These are phyloP conservation scores for Drepanosiphum platanoidis DNA, from an alignment of 2,888 invertebrate species.

Conservation along the genomic window DNA sequence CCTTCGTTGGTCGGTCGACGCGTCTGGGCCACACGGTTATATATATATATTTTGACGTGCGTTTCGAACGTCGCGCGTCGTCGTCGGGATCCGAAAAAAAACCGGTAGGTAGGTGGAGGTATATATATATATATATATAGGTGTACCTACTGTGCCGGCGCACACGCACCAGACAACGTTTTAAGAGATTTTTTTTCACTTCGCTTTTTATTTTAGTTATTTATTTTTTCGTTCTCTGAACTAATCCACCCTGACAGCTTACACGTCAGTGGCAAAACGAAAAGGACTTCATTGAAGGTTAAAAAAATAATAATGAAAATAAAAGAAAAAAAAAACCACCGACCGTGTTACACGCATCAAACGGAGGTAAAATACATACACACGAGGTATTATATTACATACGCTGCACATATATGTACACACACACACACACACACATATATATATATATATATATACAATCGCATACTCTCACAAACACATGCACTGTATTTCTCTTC, in stretches of 20 bases:
- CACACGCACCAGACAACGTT: neutral
- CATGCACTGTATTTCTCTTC: neutral
- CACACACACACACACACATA: neutral
- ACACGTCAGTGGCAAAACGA: conserved; percentile 50
- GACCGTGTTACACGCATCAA: conserved; percentile 37
- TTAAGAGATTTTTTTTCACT: neutral
- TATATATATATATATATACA: neutral
- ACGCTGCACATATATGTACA: neutral
- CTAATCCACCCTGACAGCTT: conserved; percentile 58
- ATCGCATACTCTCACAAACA: neutral
- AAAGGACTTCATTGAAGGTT: conserved; percentile 29
- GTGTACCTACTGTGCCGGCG: neutral
- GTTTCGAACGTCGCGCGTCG: neutral
- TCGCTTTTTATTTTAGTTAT: neutral
- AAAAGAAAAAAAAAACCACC: conserved; percentile 1
- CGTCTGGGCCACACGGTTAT: too few relatives aligned
- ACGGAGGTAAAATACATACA: conserved; percentile 28
- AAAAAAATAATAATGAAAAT: neutral
- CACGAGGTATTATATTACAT: conserved; percentile 45
- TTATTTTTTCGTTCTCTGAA: conserved; percentile 44
- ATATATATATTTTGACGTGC: conserved; percentile 8
- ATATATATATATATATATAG: neutral
- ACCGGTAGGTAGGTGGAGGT: neutral
- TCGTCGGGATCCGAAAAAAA: conserved; percentile 16
- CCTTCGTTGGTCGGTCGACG: neutral